Evolutionary conservation across 2,113 vertebrate genomes (phyloP).

Genomic region (Podarcis cretensis): DNA sequence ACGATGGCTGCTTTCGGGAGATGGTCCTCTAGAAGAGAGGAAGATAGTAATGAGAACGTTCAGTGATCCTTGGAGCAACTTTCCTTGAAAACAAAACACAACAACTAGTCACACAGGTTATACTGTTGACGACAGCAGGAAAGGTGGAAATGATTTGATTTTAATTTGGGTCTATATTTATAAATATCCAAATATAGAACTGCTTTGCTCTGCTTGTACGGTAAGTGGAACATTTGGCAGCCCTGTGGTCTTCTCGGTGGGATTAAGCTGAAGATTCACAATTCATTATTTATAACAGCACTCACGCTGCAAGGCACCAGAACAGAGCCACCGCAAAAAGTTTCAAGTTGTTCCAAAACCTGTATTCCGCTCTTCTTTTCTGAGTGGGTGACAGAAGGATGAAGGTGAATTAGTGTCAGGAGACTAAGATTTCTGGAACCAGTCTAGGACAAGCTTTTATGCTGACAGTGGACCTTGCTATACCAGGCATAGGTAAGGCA

Average conservation of each 20-base stretch:
- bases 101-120: conserved; percentile 23
- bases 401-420: conserved; percentile 36
- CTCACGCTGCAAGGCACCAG: conserved; percentile 40
- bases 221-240: conserved; percentile 64
- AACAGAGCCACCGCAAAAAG: conserved; percentile 33
- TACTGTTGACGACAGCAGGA: conserved; percentile 25
- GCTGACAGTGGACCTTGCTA: conserved; percentile 18
- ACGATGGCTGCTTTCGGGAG: background rate
- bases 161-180: conserved; percentile 40
- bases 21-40: background rate
- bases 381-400: conserved; percentile 3
- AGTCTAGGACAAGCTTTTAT: conserved; percentile 20
- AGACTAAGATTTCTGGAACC: conserved; percentile 29
- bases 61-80: conserved; percentile 22
- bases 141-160: conserved; percentile 29
- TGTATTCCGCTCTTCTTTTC: conserved; percentile 20
- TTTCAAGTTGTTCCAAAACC: conserved; percentile 19
- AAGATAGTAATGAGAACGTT: conserved; percentile 14
- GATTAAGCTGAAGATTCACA: conserved; percentile 41
- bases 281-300: conserved; percentile 61
- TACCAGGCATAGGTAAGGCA: background rate
- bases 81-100: conserved; percentile 40
- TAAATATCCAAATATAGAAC: conserved; percentile 53
- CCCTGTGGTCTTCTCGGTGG: conserved; percentile 67
- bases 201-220: conserved; percentile 32